A percentile compares a stretch with the other conserved stretches of the same genome.
Conservation (phyloP, 2,797 vertebrate genomes). For the Alca torda region DNA sequence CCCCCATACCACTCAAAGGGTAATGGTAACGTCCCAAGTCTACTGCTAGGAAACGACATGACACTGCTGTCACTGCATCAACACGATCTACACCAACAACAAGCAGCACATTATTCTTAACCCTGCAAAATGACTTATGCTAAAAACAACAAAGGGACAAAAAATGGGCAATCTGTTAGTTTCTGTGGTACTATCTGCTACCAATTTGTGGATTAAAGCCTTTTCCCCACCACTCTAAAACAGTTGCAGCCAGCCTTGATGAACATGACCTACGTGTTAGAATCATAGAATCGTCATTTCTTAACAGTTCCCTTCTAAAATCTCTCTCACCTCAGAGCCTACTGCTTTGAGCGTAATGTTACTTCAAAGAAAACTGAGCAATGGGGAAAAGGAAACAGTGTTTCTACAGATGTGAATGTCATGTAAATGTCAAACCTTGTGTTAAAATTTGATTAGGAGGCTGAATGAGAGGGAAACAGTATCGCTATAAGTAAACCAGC, state of each 20-base stretch:
- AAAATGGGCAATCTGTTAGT: not conserved
- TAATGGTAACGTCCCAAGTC: not conserved
- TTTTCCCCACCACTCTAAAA: not conserved
- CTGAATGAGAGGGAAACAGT: not conserved
- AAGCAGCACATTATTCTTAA: rapidly evolving
- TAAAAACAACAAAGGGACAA: not conserved
- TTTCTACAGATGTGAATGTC: conserved; percentile 43
- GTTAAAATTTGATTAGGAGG: conserved; percentile 38
- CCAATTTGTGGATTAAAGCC: not conserved
- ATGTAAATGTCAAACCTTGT: conserved; percentile 54
- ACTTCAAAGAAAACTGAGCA: not conserved
- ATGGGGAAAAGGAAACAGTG: conserved; percentile 1
- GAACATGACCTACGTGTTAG: not conserved
- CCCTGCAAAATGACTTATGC: not conserved
- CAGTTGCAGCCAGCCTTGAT: not conserved
- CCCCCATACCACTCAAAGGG: not conserved
- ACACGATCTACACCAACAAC: not conserved
- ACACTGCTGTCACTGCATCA: not conserved
- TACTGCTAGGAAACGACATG: not conserved
- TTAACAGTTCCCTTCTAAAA: not conserved
- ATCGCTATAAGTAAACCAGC: not conserved
- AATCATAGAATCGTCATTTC: not conserved
- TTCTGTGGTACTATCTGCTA: not conserved
- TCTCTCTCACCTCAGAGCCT: not conserved
- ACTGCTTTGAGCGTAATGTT: not conserved